Percentiles rank a stretch among this genome's conserved stretches.
Conservation (phyloP, 2,113 vertebrate genomes). For the Phoenicopterus ruber region DNA sequence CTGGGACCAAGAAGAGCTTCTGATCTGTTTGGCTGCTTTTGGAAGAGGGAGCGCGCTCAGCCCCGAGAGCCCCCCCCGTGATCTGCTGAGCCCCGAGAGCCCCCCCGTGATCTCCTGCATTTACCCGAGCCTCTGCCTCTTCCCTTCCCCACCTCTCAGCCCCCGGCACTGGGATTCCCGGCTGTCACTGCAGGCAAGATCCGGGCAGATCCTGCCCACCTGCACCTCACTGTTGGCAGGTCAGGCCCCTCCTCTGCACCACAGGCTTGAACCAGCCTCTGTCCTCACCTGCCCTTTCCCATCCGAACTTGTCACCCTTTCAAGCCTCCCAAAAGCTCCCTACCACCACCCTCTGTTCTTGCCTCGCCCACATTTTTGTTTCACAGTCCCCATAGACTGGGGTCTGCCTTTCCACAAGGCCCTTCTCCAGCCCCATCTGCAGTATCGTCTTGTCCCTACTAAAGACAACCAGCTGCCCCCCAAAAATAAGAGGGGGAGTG, state of each 20-base stretch:
- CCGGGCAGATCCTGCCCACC: background rate
- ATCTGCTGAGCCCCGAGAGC: background rate
- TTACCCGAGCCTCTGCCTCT: background rate
- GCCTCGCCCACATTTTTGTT: background rate
- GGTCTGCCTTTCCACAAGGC: background rate
- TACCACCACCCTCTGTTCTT: background rate
- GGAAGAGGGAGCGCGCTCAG: fast-evolving
- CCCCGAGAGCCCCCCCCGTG: background rate
- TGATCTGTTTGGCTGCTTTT: background rate
- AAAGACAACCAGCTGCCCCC: background rate
- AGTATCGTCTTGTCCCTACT: background rate
- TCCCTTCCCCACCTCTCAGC: background rate
- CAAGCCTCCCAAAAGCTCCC: background rate
- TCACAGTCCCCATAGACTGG: background rate
- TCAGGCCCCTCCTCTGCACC: background rate
- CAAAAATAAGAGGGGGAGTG: background rate
- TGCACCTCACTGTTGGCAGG: background rate
- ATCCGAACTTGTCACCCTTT: background rate
- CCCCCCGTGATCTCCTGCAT: background rate
- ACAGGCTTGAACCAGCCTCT: background rate
- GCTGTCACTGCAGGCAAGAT: background rate
- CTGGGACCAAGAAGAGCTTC: background rate
- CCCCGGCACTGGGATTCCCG: background rate
- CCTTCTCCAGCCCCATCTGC: background rate
- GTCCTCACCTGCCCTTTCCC: background rate